Percentiles rank a stretch among this genome's conserved stretches.
Conservation (phyloP, 2,888 invertebrate species). For the Thereva unica region DNA sequence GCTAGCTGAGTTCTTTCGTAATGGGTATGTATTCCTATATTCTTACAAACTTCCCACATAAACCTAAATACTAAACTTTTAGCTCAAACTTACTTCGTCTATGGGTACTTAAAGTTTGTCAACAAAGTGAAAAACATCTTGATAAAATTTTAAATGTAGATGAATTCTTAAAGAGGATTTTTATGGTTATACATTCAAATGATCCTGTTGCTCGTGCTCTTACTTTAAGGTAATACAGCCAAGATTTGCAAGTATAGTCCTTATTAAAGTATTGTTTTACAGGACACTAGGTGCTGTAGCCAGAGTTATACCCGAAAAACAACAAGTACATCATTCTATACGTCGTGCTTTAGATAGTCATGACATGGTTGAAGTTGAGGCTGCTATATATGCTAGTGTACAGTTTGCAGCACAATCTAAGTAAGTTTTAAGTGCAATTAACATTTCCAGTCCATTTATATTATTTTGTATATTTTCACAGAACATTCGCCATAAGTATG, state of each 20-base stretch:
- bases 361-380: constrained; percentile 93
- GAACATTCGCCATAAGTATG: constrained; percentile 94
- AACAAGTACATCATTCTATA: constrained; percentile 94
- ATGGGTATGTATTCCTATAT: constrained; percentile 46
- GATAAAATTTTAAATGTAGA: constrained; percentile 96
- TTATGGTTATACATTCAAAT: constrained; percentile 94
- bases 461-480: constrained; percentile 54
- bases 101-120: constrained; percentile 90
- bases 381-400: constrained; percentile 92
- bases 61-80: background rate
- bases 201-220: constrained; percentile 94
- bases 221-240: constrained; percentile 62
- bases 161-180: constrained; percentile 87
- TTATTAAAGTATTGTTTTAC: background rate
- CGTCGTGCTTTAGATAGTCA: constrained; percentile 89
- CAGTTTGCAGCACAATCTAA: constrained; percentile 94
- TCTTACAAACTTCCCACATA: background rate
- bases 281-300: constrained; percentile 90
- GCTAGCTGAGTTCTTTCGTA: constrained; percentile 91
- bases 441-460: constrained; percentile 28
- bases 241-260: background rate
- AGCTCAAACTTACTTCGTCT: constrained; percentile 88
- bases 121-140: constrained; percentile 93
- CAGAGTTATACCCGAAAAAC: constrained; percentile 89
- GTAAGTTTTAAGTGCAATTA: constrained; percentile 57